Evolutionary conservation across 2,113 vertebrate genomes (phyloP), one percentile per base, ranked within the genome.

Genomic region (Azemiops feae): DNA sequence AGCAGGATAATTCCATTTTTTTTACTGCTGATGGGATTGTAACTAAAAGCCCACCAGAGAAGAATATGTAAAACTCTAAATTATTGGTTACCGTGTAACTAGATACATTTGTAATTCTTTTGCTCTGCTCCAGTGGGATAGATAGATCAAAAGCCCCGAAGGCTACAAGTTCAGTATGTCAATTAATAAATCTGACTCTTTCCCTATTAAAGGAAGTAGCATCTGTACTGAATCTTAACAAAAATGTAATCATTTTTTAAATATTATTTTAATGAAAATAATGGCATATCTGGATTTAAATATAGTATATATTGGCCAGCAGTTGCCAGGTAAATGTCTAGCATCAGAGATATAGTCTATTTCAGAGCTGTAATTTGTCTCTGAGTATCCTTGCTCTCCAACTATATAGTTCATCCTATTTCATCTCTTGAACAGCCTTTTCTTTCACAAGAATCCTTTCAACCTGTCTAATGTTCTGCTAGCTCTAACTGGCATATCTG

Each of bases 11-110:
- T 47, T 54, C 57, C 47, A 25, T 91, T 50, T 93, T 93, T 53
- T 8, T 5, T 87, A 25, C 25, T 87, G 55, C 11, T 90, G 45
- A 16, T 60, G 74, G 34, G 6, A 85, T 22, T 60, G n/a, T 86
- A 93, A 90, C 58, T 90, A 90, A 93, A 93, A 90, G 52, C 54
- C 39, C 45, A 86, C 58, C 45, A 52, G 58, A 89, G 20, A 60
- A 45, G 8, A 6, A 85, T 89, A 93, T 90, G 30, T 86, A 93
- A 85, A 93, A 39, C 12, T 90, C 30, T 50, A 85, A 89, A 92
- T 92, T 89, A 58, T 57, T 92, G 53, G 47, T 43, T 86, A 86
- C 57, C 23, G 7, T 86, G 10, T 85, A 74, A 69, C 64, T 69
- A 54, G 81, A 12, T 81, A 58, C 10, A 85, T 85, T 27, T 39